Evolutionary conservation across 2,113 vertebrate genomes (phyloP).

Genomic region (Cynocephalus volans): DNA sequence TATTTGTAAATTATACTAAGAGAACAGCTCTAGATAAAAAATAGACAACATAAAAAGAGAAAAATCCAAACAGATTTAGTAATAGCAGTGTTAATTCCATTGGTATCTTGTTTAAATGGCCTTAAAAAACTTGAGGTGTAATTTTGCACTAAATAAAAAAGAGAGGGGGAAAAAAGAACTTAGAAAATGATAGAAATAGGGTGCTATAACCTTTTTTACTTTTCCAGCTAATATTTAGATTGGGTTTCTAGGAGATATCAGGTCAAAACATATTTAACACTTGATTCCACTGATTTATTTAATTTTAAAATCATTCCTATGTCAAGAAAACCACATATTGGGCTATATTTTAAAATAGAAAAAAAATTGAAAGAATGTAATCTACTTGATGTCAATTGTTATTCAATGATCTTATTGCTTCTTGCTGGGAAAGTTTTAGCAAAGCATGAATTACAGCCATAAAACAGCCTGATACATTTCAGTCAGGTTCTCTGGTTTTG

Average conservation of each 20-base stretch:
- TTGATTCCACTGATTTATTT: background rate
- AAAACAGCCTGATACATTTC: background rate
- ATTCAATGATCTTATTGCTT: background rate
- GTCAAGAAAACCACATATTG: background rate
- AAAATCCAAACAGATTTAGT: background rate
- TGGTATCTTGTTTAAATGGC: background rate
- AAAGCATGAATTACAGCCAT: background rate
- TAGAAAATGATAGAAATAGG: background rate
- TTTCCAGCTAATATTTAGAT: slow-evolving; percentile 19
- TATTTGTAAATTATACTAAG: background rate
- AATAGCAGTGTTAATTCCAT: background rate
- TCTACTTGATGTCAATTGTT: background rate
- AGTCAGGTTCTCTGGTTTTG: background rate
- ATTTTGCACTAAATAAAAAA: slow-evolving; percentile 1
- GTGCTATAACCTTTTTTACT: background rate
- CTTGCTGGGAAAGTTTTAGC: background rate
- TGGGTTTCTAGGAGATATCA: background rate
- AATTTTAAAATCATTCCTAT: background rate
- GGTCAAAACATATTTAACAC: background rate
- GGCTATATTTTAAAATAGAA: background rate
- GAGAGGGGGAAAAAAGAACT: background rate
- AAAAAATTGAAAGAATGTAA: background rate
- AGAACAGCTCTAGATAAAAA: background rate
- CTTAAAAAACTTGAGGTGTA: background rate
- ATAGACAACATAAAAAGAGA: background rate